Percentiles rank a stretch among this genome's conserved stretches.
Conservation (phyloP, 2,888 invertebrate species). For the Schizaphis graminum region DNA sequence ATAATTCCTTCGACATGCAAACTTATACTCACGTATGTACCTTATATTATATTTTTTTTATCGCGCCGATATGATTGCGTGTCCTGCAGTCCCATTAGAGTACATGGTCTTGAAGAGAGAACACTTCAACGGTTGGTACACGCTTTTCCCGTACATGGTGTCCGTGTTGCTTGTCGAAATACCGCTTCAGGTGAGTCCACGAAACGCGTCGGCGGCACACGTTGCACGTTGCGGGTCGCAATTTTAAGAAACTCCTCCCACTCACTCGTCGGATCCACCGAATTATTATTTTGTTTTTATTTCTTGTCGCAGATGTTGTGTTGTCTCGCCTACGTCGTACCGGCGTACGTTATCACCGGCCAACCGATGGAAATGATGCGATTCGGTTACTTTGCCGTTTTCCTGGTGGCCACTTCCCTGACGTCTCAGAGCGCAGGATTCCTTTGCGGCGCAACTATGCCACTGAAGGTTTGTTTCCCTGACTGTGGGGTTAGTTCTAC, state of each 20-base stretch:
- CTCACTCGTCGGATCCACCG: not conserved
- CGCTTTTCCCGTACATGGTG: slow-evolving; percentile 87
- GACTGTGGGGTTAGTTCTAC: not conserved
- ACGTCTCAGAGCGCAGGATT: slow-evolving; percentile 94
- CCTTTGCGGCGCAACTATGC: slow-evolving; percentile 90
- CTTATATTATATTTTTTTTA: not conserved
- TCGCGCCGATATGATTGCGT: not conserved
- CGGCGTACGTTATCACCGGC: slow-evolving; percentile 89
- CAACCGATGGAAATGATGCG: slow-evolving; percentile 85
- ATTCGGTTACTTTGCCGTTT: slow-evolving; percentile 84
- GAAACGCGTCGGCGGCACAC: not conserved
- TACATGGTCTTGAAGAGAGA: slow-evolving; percentile 89
- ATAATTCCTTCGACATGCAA: not conserved
- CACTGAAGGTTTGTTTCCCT: slow-evolving; percentile 79
- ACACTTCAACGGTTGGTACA: slow-evolving; percentile 95
- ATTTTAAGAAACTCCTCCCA: not conserved
- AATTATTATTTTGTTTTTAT: not conserved
- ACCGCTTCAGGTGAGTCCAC: slow-evolving; percentile 82
- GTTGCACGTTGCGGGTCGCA: not conserved
- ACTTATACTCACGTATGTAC: not conserved
- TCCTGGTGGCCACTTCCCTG: slow-evolving; percentile 77
- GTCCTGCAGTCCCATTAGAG: slow-evolving; percentile 86
- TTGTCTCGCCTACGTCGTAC: slow-evolving; percentile 82
- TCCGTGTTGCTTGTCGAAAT: slow-evolving; percentile 90
- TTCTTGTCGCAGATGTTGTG: slow-evolving; percentile 78